phyloP scores from a whole-genome alignment of 2,888 invertebrate genomes.

The Protonemura montana region DNA sequence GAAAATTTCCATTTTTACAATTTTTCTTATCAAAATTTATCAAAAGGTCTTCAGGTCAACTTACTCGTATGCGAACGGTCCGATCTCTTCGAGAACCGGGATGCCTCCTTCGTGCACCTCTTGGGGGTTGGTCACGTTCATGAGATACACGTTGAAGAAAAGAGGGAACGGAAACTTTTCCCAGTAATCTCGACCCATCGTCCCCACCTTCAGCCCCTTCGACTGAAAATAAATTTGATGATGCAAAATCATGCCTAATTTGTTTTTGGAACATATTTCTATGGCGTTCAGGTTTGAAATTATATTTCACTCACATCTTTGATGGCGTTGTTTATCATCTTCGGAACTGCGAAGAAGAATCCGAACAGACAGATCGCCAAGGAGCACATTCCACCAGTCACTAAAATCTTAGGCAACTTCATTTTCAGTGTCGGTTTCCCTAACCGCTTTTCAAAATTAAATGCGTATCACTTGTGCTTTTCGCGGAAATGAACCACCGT shows the following conservation, averaged over 20 bases:
- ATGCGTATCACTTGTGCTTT: too few relatives aligned
- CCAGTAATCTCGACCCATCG: slow-evolving; percentile 81
- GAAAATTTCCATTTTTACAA: too few relatives aligned
- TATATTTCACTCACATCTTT: slow-evolving; percentile 40
- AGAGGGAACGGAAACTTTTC: slow-evolving; percentile 77
- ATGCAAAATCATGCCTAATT: background rate
- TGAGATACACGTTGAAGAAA: slow-evolving; percentile 79
- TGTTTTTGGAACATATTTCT: background rate
- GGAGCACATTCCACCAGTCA: slow-evolving; percentile 63
- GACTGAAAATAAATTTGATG: background rate
- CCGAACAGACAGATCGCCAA: slow-evolving; percentile 71
- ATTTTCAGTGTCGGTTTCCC: background rate
- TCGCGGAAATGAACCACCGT: too few relatives aligned
- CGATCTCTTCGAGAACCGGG: slow-evolving; percentile 78
- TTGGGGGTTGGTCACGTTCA: slow-evolving; percentile 82
- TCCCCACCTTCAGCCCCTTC: slow-evolving; percentile 74
- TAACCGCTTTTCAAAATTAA: background rate
- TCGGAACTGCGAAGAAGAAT: slow-evolving; percentile 65
- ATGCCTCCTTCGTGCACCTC: slow-evolving; percentile 76
- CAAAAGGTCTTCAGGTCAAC: slow-evolving; percentile 56
- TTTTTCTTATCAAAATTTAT: too few relatives aligned
- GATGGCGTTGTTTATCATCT: slow-evolving; percentile 47
- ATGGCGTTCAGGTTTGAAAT: background rate
- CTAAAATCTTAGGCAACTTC: slow-evolving; percentile 55
- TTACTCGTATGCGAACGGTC: slow-evolving; percentile 86